Conservation (phyloP, 2,888 invertebrate species). For the Caenorhabditis macrosperma region DNA sequence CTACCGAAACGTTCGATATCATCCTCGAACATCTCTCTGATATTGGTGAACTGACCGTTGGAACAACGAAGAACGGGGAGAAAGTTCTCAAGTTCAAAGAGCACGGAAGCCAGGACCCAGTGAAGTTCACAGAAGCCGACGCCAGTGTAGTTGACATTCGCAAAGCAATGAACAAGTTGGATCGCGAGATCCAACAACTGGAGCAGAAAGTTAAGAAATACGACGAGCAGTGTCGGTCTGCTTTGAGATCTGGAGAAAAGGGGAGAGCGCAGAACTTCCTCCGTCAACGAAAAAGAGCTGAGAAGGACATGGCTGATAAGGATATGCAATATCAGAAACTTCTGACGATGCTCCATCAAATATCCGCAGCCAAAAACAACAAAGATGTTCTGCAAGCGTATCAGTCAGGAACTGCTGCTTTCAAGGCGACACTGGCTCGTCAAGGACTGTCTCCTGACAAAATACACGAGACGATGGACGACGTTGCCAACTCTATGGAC, state of each 20-base stretch:
- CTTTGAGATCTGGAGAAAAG: constrained; percentile 70
- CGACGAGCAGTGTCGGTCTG: constrained; percentile 69
- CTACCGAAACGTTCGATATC: constrained; percentile 68
- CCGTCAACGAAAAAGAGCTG: constrained; percentile 71
- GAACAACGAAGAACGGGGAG: constrained; percentile 72
- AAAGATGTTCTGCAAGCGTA: constrained; percentile 77
- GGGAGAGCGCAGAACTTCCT: constrained; percentile 68
- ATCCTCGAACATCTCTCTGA: constrained; percentile 66
- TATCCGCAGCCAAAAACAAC: constrained; percentile 75
- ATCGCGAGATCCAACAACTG: constrained; percentile 72
- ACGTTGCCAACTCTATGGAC: constrained; percentile 72
- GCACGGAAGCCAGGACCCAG: constrained; percentile 66
- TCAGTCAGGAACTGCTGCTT: constrained; percentile 73
- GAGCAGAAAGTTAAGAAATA: constrained; percentile 72
- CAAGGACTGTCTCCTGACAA: constrained; percentile 77
- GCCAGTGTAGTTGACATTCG: constrained; percentile 76
- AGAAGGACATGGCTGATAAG: constrained; percentile 76
- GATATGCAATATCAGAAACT: constrained; percentile 76
- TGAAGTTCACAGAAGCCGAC: constrained; percentile 75
- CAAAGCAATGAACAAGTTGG: constrained; percentile 70
- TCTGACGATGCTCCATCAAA: constrained; percentile 74
- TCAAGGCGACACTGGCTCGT: constrained; percentile 72
- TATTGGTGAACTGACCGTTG: constrained; percentile 67
- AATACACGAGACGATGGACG: constrained; percentile 78
- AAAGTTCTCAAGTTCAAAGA: constrained; percentile 78